A percentile compares a stretch with the other conserved stretches of the same genome.
Evolutionary conservation across 2,797 vertebrate genomes (phyloP).

Genomic region (Sebastes steindachneri): DNA sequence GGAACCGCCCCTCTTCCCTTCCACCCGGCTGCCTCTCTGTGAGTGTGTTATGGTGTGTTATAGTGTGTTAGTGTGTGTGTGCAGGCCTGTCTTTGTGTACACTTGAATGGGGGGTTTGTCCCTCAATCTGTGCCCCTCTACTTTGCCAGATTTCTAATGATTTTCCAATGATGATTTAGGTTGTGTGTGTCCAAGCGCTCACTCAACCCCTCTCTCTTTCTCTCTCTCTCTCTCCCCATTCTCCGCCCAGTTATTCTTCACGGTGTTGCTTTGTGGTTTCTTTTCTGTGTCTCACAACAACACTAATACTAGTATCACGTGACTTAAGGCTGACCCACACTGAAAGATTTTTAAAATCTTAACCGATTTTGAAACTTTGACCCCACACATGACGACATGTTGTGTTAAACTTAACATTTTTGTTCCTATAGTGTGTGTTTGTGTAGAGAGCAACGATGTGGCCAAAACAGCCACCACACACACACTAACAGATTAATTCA

Average conservation of each 20-base stretch:
- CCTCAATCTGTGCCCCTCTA: constrained; percentile 87
- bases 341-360: too few species aligned
- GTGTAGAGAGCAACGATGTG: too few species aligned
- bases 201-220: constrained; percentile 4
- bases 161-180: constrained; percentile 90
- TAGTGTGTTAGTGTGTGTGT: constrained; percentile 30
- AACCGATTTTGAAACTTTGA: too few species aligned
- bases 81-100: constrained; percentile 84
- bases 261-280: constrained; percentile 30
- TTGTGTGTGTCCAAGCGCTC: constrained; percentile 29
- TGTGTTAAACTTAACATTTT: too few species aligned
- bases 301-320: background rate
- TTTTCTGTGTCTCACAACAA: constrained; percentile 27
- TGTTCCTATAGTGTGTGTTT: too few species aligned
- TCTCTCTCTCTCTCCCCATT: constrained; percentile 8
- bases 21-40: constrained; percentile 70
- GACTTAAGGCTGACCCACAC: background rate
- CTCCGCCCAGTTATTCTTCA: constrained; percentile 52
- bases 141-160: constrained; percentile 91
- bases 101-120: constrained; percentile 82
- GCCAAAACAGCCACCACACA: too few species aligned
- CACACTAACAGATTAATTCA: too few species aligned
- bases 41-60: constrained; percentile 48
- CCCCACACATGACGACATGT: too few species aligned
- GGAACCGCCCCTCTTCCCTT: constrained; percentile 73